Base-by-base conservation (phyloP, 2,888 invertebrate species). In the Priocnemis perturbator region DNA sequence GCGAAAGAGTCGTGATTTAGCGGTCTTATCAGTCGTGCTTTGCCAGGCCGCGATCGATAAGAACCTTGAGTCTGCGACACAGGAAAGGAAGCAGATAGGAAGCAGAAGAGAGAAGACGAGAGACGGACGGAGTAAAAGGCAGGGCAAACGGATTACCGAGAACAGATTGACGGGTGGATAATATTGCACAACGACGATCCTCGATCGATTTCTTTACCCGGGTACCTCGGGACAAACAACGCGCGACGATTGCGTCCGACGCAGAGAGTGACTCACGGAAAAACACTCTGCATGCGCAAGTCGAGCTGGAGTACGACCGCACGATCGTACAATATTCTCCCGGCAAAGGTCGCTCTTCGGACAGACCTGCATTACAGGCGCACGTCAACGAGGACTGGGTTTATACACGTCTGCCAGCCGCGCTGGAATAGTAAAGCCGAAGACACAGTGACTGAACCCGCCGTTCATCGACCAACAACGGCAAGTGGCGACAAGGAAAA, bases 21-120 rank as follows among this genome's bases (percentile, higher is more conserved):
- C 68, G 64, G 66, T 59, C 71, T 78, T 83, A 83, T 85, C 83
- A 65, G 76, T 67, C 74, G 69, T 75, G 71, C 52, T 75, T 81
- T 81, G 84, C 82, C 83, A n/a, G 70, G 71, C 67, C 73, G 60
- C 75, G 71, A 69, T 78, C 70, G 84, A 85, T 84, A 85, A 85
- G 79, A 71, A 81, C 69, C 76, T 63, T 48, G 66, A 37, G 37
- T 37, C 37, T 37, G 37, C 37, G 37, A 37, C 50, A 19, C 20
- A 20, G 59, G 5, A 30, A 15, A 60, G 26, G 47, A 60, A 9
- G 37, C 17, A 3, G 59, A 17, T 14, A 21, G 17, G 23, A 11
- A 17, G n/a, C 47, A 19, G 48, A 37, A 45, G 60, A 47, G 48
- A 23, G n/a, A 23, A n/a, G 58, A 15, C 20, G 50, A 26, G n/a